A percentile compares a stretch with the other conserved stretches of the same genome.
phyloP scores from a whole-genome alignment of 2,888 invertebrate genomes.

The Acrocera orbiculus region DNA sequence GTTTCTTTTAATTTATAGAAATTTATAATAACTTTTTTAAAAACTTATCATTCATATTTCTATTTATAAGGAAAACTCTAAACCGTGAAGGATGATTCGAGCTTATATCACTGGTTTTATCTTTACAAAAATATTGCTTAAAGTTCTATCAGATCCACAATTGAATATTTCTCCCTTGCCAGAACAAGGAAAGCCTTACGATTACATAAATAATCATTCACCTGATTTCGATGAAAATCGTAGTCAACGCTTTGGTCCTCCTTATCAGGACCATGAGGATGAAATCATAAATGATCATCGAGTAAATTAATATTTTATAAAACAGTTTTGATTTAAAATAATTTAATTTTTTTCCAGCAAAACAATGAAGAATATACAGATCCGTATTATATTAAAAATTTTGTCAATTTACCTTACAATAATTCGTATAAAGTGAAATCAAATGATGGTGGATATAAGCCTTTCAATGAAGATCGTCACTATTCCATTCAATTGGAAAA shows the following conservation, averaged over 20 bases:
- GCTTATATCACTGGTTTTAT: too few species aligned
- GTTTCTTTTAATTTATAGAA: too few species aligned
- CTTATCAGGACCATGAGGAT: conserved; percentile 22
- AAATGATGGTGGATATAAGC: too few species aligned
- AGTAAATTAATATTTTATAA: conserved; percentile 14
- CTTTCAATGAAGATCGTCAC: conserved; percentile 20
- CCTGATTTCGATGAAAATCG: conserved; percentile 17
- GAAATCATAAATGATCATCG: conserved; percentile 27
- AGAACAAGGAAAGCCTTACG: conserved; percentile 19
- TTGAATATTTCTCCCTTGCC: conserved; percentile 39
- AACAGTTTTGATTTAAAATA: neutral
- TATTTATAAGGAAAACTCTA: too few species aligned
- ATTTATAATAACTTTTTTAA: too few species aligned
- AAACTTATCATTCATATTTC: too few species aligned
- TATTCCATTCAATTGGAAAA: conserved; percentile 27
- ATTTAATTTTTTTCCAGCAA: conserved; percentile 20
- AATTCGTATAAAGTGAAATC: too few species aligned
- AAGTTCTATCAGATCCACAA: conserved; percentile 23
- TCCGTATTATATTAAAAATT: too few species aligned
- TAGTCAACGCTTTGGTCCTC: conserved; percentile 27
- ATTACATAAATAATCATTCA: conserved; percentile 24
- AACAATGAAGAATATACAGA: too few species aligned
- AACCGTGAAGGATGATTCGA: too few species aligned
- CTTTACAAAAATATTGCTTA: too few species aligned
- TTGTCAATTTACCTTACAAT: too few species aligned